Evolutionary conservation across 1,140 invertebrate genomes (phyloP), one percentile per base, ranked within the genome.

Genomic region (Artemia franciscana): DNA sequence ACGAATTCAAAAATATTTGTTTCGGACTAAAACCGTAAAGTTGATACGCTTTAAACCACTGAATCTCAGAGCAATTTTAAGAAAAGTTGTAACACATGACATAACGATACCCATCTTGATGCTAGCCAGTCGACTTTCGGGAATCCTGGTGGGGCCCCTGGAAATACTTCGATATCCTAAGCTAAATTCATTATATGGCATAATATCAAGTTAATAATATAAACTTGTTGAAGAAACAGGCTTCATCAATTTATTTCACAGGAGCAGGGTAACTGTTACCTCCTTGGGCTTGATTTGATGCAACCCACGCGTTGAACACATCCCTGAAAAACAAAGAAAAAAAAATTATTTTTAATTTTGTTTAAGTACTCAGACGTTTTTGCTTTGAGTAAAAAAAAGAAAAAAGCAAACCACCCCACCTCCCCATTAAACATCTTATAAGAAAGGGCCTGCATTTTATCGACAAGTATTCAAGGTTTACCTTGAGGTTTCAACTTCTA

Each of bases 221-320:
- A n/a, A n/a, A n/a, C n/a, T n/a, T 51, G 39, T 51, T 18, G 12
- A 51, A 51, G 39, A 51, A 2, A 12, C 39, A 51, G 39, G 21
- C 39, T 51, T 51, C 39, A 2, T 12, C 12, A 15, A 51, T 51
- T 51, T 51, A 51, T 18, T 51, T 51, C 1, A 51, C 39, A 15
- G 39, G 39, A 2, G 39, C 12, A 51, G 39, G 39, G 39, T 15
- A 51, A 18, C 21, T 51, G 39, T 51, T 51, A 18, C 39, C 39
- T 15, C 12, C 39, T 18, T 51, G 39, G 21, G 39, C 39, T 74
- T 84, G 82, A 77, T 88, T 86, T 63, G 82, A 81, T 58, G 86
- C 82, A 65, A 91, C 87, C 87, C 88, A 91, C 26, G 82, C 85
- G 68, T 82, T 85, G 76, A 89, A 91, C 57, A 91, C 87, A 75